Base-by-base conservation (phyloP, 2,113 vertebrate genomes). In the Heterotilapia buettikoferi region DNA sequence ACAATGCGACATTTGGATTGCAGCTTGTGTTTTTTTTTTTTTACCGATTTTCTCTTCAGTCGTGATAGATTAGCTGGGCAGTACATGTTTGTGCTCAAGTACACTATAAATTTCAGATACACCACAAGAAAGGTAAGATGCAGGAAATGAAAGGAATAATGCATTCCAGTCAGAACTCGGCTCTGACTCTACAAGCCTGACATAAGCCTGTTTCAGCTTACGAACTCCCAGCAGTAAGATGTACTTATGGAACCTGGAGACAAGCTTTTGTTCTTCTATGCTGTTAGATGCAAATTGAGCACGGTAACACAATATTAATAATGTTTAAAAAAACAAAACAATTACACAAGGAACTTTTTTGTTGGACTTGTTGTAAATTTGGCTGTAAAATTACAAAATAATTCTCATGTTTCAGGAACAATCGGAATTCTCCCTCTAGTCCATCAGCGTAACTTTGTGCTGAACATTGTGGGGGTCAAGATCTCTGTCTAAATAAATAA, bases 91-190 rank as follows among this genome's bases (percentile, higher is more conserved):
- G 50, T 53, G 40, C 43, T 7, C 5, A 24, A 29, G 40, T 36
- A 14, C 38, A 59, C 33, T 7, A 26, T 76, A 36, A 43, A 59
- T 53, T 33, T 80, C 16, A 80, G 9, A n/a, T 31, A 40, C 18
- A 40, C 38, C 9, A 7, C 52, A 50, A 33, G 43, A 78, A 84
- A 31, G 43, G 59, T 29, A 68, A 68, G 40, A 81, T 18, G 21
- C 68, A 85, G 83, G 83, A 87, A 92, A 92, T 84, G 21, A 89
- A 92, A 92, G 80, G 43, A 85, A 88, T 71, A 80, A 85, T 26
- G 24, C 8, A 78, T 40, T 66, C 10, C 6, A 24, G 16, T 56
- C 76, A 86, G 63, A 81, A 38, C 38, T 26, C 33, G 1, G 7
- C 18, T 53, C 26, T 76, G 16, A 14, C 33, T 21, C 47, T 73